Evolutionary conservation across 2,113 vertebrate species (phyloP).

Genomic region (Monarcha castaneiventris): DNA sequence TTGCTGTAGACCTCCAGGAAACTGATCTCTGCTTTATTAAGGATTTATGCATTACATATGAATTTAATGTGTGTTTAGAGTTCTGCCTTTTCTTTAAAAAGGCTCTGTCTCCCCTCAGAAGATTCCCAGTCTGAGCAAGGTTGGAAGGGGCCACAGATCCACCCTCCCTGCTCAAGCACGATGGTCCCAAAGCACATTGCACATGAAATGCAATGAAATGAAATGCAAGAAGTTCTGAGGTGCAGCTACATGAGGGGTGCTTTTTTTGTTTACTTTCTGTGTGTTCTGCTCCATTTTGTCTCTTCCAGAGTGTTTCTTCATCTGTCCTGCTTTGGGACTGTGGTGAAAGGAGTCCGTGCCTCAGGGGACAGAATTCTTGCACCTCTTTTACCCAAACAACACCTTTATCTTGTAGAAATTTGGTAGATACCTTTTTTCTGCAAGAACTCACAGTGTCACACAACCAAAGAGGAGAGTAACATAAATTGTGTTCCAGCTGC

Average conservation of each 20-base stretch:
- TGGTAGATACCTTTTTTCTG: neutral
- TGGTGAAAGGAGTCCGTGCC: neutral
- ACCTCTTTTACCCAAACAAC: neutral
- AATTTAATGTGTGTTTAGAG: neutral
- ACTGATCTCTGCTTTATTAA: neutral
- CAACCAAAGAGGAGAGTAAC: neutral
- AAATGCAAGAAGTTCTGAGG: neutral
- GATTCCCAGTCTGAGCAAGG: too few species aligned
- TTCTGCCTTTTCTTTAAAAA: neutral
- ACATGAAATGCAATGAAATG: neutral
- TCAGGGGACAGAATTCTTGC: neutral
- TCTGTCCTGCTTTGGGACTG: neutral
- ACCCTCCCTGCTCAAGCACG: neutral
- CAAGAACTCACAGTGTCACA: neutral
- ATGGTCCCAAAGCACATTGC: too few species aligned
- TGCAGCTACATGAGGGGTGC: neutral
- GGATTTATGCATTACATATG: neutral
- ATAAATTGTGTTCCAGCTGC: neutral
- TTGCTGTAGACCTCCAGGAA: neutral
- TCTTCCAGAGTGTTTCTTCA: neutral
- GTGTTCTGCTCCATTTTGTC: neutral
- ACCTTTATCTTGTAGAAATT: neutral
- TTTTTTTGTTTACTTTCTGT: neutral
- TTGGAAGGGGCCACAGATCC: neutral
- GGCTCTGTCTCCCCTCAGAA: neutral